phyloP scores from a whole-genome alignment of 2,888 invertebrate genomes.

The Fragum whitleyi region DNA sequence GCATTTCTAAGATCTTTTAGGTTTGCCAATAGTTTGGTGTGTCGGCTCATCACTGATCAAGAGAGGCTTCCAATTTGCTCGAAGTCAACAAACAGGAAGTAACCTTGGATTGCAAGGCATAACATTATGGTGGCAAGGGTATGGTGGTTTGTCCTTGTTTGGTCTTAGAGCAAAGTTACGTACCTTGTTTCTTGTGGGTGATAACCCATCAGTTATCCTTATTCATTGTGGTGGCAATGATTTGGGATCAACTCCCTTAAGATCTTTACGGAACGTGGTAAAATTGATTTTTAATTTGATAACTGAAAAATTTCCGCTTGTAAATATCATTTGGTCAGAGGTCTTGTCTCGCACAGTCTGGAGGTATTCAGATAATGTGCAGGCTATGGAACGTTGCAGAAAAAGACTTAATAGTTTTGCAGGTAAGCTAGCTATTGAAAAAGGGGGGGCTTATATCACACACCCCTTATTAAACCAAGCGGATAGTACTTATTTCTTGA shows the following conservation, averaged over 20 bases:
- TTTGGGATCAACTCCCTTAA: background rate
- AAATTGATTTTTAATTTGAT: background rate
- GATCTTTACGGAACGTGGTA: background rate
- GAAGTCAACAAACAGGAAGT: background rate
- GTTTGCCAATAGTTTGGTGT: background rate
- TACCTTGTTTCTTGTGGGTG: background rate
- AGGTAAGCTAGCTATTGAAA: background rate
- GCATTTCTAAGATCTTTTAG: background rate
- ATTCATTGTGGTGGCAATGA: slow-evolving; percentile 42
- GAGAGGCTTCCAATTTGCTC: background rate
- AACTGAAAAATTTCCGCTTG: background rate
- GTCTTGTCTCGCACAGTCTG: background rate
- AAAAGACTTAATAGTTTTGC: background rate
- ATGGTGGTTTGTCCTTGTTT: slow-evolving; percentile 11
- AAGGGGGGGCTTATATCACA: background rate
- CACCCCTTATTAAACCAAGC: background rate
- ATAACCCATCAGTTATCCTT: background rate
- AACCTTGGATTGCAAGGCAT: background rate
- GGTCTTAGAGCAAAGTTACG: background rate
- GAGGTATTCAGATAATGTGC: slow-evolving; percentile 4
- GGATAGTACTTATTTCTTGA: slow-evolving; percentile 1
- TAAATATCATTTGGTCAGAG: slow-evolving; percentile 15
- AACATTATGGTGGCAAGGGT: slow-evolving; percentile 31
- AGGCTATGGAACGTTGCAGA: slow-evolving; percentile 10
- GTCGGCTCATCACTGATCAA: slow-evolving; percentile 7